Conservation (phyloP, 1,140 invertebrate genomes). For the Sinonovacula constricta region DNA sequence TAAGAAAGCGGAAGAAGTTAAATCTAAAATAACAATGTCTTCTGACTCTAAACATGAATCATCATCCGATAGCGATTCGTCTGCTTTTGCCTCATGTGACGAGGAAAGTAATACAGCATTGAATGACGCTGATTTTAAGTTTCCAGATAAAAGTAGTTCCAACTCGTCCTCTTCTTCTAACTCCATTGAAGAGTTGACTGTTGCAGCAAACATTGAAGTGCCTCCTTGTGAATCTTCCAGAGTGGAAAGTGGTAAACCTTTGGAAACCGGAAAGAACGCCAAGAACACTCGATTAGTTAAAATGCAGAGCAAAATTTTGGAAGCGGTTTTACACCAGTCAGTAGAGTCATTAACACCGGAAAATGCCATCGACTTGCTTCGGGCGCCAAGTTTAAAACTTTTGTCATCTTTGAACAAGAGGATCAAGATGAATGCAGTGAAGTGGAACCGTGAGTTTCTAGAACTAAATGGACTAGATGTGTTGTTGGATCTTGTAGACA, state of each 20-base stretch:
- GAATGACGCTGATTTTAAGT: too few species aligned
- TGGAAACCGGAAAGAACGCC: not conserved
- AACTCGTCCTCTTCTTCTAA: too few species aligned
- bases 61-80: slow-evolving; percentile 13
- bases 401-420: slow-evolving; percentile 78
- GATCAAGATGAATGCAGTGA: slow-evolving; percentile 71
- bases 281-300: slow-evolving; percentile 2
- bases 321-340: slow-evolving; percentile 52
- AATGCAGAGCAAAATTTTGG: slow-evolving; percentile 35
- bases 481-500: slow-evolving; percentile 79
- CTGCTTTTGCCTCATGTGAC: slow-evolving; percentile 2
- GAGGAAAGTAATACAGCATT: too few species aligned
- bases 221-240: too few species aligned
- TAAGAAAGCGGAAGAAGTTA: too few species aligned
- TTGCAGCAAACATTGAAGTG: too few species aligned
- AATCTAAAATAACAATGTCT: too few species aligned
- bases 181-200: too few species aligned
- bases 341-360: slow-evolving; percentile 73
- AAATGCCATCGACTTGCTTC: slow-evolving; percentile 70
- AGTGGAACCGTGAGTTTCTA: slow-evolving; percentile 81
- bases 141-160: too few species aligned
- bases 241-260: too few species aligned
- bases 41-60: not conserved
- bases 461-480: slow-evolving; percentile 78
- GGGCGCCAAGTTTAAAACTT: slow-evolving; percentile 77